These are phyloP conservation scores for Platygyra sinensis DNA, from an alignment of 64 coral and sea anemone species.

Conservation along the genomic window DNA sequence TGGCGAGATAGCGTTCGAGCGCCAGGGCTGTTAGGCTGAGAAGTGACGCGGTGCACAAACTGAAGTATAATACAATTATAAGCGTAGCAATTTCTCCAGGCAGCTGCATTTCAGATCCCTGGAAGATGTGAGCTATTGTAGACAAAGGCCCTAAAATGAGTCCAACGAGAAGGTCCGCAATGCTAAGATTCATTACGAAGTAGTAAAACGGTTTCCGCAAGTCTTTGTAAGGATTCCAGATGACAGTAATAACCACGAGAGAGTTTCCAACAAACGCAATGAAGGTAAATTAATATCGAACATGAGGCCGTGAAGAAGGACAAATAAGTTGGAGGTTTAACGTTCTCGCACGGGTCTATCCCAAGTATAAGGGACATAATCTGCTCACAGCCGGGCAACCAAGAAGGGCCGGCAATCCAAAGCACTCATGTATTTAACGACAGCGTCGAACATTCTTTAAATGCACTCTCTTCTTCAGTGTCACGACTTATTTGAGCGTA, in stretches of 20 bases:
- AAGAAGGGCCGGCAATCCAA: no score
- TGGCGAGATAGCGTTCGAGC: conserved; percentile 69
- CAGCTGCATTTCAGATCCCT: conserved; percentile 10
- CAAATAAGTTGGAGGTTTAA: background rate
- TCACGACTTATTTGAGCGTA: no score
- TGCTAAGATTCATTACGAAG: background rate
- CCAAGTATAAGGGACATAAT: background rate
- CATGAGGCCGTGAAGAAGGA: background rate
- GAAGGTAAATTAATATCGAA: background rate
- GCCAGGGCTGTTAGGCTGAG: conserved; percentile 78
- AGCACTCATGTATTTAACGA: no score
- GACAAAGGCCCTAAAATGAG: conserved; percentile 50
- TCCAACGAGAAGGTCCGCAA: conserved; percentile 29
- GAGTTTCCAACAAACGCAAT: conserved; percentile 7
- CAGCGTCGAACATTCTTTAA: no score
- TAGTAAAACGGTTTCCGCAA: background rate
- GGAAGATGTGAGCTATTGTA: conserved; percentile 43
- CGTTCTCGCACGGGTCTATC: background rate
- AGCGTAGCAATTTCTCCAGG: background rate
- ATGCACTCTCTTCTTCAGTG: no score
- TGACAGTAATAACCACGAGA: background rate
- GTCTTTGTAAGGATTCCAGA: conserved; percentile 14
- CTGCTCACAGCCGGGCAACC: background rate
- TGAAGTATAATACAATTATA: conserved; percentile 68
- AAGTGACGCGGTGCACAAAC: conserved; percentile 74